Evolutionary conservation across 2,113 vertebrate genomes (phyloP).

Genomic region (Embiotoca jacksoni): DNA sequence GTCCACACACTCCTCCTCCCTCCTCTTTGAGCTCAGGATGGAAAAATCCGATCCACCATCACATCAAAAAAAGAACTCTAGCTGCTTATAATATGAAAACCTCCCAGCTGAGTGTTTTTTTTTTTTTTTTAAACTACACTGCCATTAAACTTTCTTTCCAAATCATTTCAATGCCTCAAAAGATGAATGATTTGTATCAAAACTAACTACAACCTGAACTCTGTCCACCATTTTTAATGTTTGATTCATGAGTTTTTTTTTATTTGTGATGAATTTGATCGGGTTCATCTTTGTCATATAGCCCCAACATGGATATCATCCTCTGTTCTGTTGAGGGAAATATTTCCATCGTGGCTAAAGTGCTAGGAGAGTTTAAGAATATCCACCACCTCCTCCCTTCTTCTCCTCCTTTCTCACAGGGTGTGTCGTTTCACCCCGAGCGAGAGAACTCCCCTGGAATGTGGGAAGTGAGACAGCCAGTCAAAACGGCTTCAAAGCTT

Average conservation of each 20-base stretch:
- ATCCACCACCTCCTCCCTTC: constrained; percentile 1
- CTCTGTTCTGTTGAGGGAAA: constrained; percentile 23
- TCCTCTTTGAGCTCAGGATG: constrained; percentile 12
- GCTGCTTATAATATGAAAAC: constrained; percentile 6
- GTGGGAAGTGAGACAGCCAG: constrained; percentile 22
- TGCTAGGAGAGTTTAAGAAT: background rate
- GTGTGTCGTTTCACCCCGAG: constrained; percentile 53
- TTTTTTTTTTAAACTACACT: background rate
- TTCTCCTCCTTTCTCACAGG: constrained; percentile 29
- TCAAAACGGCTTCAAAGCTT: constrained; percentile 17
- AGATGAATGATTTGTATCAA: background rate
- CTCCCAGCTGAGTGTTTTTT: constrained; percentile 6
- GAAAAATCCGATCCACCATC: constrained; percentile 55
- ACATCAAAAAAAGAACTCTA: constrained; percentile 20
- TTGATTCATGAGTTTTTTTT: too few relatives aligned
- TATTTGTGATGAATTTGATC: too few relatives aligned
- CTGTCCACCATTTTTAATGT: background rate
- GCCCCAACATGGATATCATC: background rate
- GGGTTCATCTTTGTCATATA: too few relatives aligned
- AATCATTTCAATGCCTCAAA: background rate
- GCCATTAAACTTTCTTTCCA: background rate
- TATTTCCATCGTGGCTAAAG: constrained; percentile 6
- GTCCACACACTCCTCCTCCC: background rate
- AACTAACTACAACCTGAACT: background rate
- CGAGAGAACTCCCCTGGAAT: constrained; percentile 53